Percentiles rank a stretch among this genome's conserved stretches.
These are phyloP conservation scores for Griposia aprilina DNA, from an alignment of 2,888 invertebrate species.

Conservation along the genomic window DNA sequence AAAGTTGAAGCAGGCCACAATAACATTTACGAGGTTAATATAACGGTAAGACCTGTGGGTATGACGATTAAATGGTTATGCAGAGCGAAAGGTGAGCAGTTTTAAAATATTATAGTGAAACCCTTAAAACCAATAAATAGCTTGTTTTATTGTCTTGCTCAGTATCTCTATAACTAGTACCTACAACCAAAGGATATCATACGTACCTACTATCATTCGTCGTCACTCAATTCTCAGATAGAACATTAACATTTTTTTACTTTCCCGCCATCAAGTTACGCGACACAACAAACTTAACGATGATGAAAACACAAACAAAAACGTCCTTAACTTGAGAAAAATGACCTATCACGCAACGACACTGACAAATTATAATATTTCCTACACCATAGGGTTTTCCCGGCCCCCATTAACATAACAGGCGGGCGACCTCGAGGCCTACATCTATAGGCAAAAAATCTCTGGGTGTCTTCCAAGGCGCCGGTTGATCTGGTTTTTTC, in stretches of 20 bases:
- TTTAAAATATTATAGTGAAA: neutral
- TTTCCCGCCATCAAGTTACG: slow-evolving; percentile 46
- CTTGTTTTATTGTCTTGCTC: neutral
- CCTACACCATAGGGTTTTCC: slow-evolving; percentile 84
- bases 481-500: slow-evolving; percentile 77
- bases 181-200: neutral
- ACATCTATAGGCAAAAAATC: slow-evolving; percentile 86
- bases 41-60: neutral
- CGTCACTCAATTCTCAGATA: neutral
- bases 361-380: slow-evolving; percentile 86
- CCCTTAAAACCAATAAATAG: neutral
- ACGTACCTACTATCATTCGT: neutral
- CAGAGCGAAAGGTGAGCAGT: neutral
- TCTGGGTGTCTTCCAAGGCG: slow-evolving; percentile 88
- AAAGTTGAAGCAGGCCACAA: neutral
- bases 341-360: slow-evolving; percentile 79
- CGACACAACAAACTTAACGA: slow-evolving; percentile 47
- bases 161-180: neutral
- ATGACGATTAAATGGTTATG: neutral
- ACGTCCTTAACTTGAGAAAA: slow-evolving; percentile 72
- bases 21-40: neutral
- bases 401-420: slow-evolving; percentile 86
- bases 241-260: slow-evolving; percentile 13
- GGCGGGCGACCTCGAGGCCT: slow-evolving; percentile 85
- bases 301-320: slow-evolving; percentile 64